Percentiles rank a stretch among this genome's conserved stretches.
phyloP scores from a whole-genome alignment of 2,113 vertebrate genomes.

The Campylomormyrus numenius region DNA sequence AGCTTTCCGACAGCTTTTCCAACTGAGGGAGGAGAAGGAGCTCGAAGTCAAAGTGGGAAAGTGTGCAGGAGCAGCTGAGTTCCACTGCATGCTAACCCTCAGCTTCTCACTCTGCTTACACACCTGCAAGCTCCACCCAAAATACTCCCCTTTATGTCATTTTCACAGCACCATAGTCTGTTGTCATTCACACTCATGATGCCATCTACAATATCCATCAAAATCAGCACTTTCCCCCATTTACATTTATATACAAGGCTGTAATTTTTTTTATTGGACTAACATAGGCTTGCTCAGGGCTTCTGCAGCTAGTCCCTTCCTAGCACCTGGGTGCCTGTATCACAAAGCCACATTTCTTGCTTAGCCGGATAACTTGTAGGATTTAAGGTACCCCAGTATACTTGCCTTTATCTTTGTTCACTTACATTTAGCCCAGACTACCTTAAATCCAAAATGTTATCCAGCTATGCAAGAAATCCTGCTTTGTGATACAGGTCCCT shows the following conservation, averaged over 20 bases:
- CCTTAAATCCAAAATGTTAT: background rate
- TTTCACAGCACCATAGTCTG: background rate
- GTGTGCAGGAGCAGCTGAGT: background rate
- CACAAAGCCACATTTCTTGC: background rate
- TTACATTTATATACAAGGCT: background rate
- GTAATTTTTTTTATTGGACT: background rate
- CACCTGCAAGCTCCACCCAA: background rate
- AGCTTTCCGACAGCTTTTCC: constrained; percentile 33
- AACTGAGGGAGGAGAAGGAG: constrained; percentile 6
- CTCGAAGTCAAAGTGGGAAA: background rate
- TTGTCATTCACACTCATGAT: background rate
- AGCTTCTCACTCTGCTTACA: constrained; percentile 23
- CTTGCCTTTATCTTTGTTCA: background rate
- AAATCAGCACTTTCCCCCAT: background rate
- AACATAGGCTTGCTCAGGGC: background rate
- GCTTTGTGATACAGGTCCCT: background rate
- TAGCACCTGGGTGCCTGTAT: background rate
- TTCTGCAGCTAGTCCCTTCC: background rate
- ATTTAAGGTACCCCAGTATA: background rate
- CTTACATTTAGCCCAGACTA: background rate
- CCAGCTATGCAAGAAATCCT: background rate
- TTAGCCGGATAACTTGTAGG: background rate
- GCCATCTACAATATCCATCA: background rate
- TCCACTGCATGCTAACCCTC: background rate
- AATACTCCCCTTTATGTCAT: background rate